Evolutionary conservation across 2,113 vertebrate species (phyloP), one percentile per base, ranked within the genome.

Genomic region (Xiphias gladius): DNA sequence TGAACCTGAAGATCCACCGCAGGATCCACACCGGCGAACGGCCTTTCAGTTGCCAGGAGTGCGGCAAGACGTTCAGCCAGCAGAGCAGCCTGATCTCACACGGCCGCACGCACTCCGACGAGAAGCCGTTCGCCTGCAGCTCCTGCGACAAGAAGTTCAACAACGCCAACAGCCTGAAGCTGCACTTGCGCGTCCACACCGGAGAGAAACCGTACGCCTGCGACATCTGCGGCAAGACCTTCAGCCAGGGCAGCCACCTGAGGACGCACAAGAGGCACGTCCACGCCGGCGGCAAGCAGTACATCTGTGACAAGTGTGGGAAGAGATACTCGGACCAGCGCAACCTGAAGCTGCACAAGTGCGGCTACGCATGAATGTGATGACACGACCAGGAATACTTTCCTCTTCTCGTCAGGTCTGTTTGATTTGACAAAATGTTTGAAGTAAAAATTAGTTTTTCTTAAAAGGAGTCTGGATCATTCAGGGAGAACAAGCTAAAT

Each of bases 241-340:
- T 95, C 88, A 94, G 91, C 79, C 95, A 95, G 89, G 93, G 93
- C 54, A 95, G 94, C 74, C 95, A 95, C 85, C 93, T 95, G 39
- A 73, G 94, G 37, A 95, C 95, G 0, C 95, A 95, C 91, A 90
- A 90, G 73, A 84, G 93, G 0, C 94, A 95, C 80, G 76, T 95
- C 4, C 95, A 95, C 30, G 92, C 90, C 5, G 95, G 94, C 0
- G 94, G 95, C 3, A 95, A 95, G 68, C 95, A 94, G 91, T 95
- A 83, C 87, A 95, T 95, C 76, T 95, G 95, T 0, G 95, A 95
- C 74, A 90, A 83, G 72, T 95, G 95, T 2, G 95, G 95, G 0
- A 95, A 95, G 78, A 91, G 90, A 32, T 95, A 95, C 68, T 87
- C 94, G 0, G 94, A 95, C 89, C 92, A 91, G 1, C 91, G 95